Evolutionary conservation across 2,888 invertebrate species (phyloP).

Genomic region (Chesias legatella): DNA sequence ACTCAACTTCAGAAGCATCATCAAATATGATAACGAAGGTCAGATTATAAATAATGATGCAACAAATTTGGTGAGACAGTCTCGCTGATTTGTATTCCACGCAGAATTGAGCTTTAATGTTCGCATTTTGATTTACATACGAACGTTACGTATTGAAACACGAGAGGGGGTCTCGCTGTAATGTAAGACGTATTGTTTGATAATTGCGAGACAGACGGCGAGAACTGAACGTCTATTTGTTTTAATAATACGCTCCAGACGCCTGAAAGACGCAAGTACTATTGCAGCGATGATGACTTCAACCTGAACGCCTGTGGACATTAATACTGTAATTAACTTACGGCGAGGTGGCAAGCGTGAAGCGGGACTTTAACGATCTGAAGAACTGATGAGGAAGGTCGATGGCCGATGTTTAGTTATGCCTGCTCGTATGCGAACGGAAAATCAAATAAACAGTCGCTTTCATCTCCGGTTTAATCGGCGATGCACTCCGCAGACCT

Average conservation of each 20-base stretch:
- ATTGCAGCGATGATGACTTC: conserved; percentile 6
- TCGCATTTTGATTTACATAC: conserved; percentile 30
- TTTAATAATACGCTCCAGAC: conserved; percentile 50
- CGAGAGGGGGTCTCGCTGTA: conserved; percentile 30
- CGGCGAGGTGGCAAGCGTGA: conserved; percentile 30
- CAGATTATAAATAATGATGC: conserved; percentile 31
- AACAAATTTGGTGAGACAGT: conserved; percentile 27
- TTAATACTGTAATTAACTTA: conserved; percentile 33
- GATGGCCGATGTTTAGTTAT: conserved; percentile 58
- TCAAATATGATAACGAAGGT: conserved; percentile 28
- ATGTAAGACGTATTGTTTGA: conserved; percentile 60
- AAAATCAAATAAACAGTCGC: conserved; percentile 76
- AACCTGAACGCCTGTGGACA: conserved; percentile 23
- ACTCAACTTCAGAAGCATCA: conserved; percentile 5
- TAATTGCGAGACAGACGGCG: conserved; percentile 51
- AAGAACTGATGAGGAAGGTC: conserved; percentile 49
- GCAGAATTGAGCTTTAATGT: conserved; percentile 34
- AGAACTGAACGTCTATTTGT: conserved; percentile 54
- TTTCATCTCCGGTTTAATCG: conserved; percentile 73
- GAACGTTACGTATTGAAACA: conserved; percentile 31
- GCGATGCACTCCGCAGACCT: conserved; percentile 70
- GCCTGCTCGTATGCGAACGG: conserved; percentile 52
- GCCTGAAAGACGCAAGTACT: conserved; percentile 33
- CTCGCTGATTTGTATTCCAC: conserved; percentile 33
- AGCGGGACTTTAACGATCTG: conserved; percentile 44